Evolutionary conservation across 1,140 invertebrate genomes (phyloP).

Genomic region (Drosophila nigromelanica): DNA sequence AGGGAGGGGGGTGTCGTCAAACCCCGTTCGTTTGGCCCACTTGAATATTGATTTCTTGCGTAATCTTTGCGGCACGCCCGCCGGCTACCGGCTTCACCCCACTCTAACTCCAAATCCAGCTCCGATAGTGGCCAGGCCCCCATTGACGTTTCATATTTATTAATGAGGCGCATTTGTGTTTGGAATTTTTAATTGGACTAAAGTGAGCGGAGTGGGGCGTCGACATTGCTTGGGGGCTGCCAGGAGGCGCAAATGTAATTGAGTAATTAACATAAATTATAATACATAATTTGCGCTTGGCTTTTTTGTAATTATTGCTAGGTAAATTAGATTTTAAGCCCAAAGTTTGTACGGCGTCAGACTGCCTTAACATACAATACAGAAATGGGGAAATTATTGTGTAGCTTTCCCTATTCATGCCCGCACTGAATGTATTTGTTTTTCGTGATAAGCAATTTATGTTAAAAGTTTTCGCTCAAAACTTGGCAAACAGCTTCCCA

Average conservation of each 20-base stretch:
- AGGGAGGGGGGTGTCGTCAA: background rate
- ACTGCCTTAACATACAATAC: constrained; percentile 22
- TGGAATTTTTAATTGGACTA: constrained; percentile 80
- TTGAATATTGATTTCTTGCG: constrained; percentile 80
- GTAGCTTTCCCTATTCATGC: constrained; percentile 20
- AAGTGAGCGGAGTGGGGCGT: constrained; percentile 13
- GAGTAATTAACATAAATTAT: constrained; percentile 84
- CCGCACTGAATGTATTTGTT: constrained; percentile 19
- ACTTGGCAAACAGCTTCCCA: constrained; percentile 46
- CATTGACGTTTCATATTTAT: constrained; percentile 83
- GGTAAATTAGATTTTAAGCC: constrained; percentile 73
- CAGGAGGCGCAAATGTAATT: constrained; percentile 77
- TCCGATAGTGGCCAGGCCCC: constrained; percentile 58
- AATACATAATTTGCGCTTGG: constrained; percentile 77
- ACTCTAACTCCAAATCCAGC: constrained; percentile 5
- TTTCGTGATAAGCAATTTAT: constrained; percentile 75
- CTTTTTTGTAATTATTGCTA: constrained; percentile 77
- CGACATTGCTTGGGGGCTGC: constrained; percentile 20
- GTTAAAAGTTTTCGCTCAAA: constrained; percentile 70
- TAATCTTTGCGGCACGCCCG: constrained; percentile 77
- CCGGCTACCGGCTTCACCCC: constrained; percentile 4
- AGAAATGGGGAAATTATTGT: constrained; percentile 66
- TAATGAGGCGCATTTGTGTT: constrained; percentile 83
- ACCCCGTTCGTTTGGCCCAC: constrained; percentile 57
- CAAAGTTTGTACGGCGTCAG: constrained; percentile 29